Base-by-base conservation (phyloP, 2,113 vertebrate species). In the Strix uralensis region DNA sequence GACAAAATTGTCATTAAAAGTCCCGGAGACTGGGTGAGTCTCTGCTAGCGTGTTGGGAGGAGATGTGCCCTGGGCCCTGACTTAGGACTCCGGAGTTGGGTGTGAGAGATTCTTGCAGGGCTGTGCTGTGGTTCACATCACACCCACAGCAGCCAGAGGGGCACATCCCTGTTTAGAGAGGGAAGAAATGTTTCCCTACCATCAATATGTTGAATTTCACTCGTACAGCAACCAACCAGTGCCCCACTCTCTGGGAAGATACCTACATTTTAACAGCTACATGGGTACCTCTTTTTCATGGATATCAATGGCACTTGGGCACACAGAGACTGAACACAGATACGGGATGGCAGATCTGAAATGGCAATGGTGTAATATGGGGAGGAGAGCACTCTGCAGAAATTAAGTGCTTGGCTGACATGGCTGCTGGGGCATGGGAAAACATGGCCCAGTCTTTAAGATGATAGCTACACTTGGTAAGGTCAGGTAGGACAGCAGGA, bases 371-470 rank as follows among this genome's bases (percentile, higher is more conserved):
- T 42, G 62, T 82, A 75, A 87, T 12, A 42, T 61, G 57, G 38
- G 29, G 89, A 80, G 77, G 66, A 93, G 97, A 69, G 83, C 59
- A 82, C 61, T 85, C 30, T 70, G 69, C 61, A 90, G 81, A 88
- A 92, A 90, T 95, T 15, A 81, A 92, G 88, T 94, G 90, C 82
- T 93, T 85, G 94, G 18, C 49, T 97, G 92, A 77, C 11, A 52
- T 71, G 80, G 74, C 58, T 91, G 27, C 92, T 92, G 92, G 83
- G 73, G 44, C 81, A 95, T 2, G 32, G 44, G 63, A 74, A 96
- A 92, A 77, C 52, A 29, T 22, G 23, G 17, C 70, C 65, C 66
- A 26, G 36, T 49, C 57, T 74, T 94, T 87, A 70, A 87, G 75
- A 94, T 46, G 75, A 94, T 49, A 93, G 78, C 57, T 44, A 54